Conservation (phyloP, 2,888 invertebrate species). For the Tetramorium bicarinatum region DNA sequence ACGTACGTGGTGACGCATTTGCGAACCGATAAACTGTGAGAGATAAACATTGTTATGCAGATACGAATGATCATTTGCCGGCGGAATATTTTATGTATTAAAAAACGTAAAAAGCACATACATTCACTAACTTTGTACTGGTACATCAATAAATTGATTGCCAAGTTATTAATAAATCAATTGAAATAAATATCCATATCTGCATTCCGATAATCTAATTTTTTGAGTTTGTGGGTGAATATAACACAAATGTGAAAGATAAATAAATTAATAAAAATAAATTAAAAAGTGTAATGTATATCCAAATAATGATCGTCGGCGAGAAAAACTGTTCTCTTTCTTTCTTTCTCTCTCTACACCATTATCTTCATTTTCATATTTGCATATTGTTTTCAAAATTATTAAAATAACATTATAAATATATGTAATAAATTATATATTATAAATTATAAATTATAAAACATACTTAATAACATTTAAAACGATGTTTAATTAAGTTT, state of each 20-base stretch:
- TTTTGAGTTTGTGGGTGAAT: background rate
- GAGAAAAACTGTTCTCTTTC: background rate
- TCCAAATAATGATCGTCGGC: background rate
- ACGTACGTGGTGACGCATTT: background rate
- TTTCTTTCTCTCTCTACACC: background rate
- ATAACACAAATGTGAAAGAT: background rate
- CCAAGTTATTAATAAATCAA: conserved; percentile 22
- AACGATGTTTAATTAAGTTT: background rate
- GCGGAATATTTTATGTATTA: background rate
- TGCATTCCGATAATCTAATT: conserved; percentile 9
- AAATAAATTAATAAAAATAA: conserved; percentile 20
- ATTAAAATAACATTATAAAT: background rate
- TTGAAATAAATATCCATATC: conserved; percentile 12
- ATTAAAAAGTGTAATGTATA: background rate
- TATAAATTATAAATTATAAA: background rate
- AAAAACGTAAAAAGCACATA: background rate
- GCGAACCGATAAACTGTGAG: background rate
- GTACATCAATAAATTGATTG: conserved; percentile 20
- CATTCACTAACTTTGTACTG: background rate
- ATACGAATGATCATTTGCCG: background rate
- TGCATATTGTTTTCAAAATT: background rate
- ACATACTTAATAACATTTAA: background rate
- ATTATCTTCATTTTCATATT: background rate
- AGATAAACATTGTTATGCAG: background rate
- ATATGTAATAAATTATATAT: background rate